A percentile compares a stretch with the other conserved stretches of the same genome.
Evolutionary conservation across 2,797 vertebrate species (phyloP).

Genomic region (Ctenopoma multispine): DNA sequence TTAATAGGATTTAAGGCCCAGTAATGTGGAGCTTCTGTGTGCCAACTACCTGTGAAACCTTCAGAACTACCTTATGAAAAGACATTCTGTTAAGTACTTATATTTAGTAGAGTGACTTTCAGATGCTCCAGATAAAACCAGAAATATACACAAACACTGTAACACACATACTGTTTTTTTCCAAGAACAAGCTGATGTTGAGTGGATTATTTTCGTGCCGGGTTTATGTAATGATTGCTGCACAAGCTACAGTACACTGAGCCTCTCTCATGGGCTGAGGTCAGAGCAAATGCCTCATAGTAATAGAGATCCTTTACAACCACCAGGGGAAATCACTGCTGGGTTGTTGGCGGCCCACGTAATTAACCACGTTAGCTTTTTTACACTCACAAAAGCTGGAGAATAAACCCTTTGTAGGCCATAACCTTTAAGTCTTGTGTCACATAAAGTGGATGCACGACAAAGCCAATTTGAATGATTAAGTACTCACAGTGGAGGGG

Average conservation of each 20-base stretch:
- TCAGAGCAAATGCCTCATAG: constrained; percentile 52
- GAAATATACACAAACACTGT: too few relatives aligned
- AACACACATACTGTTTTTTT: not conserved
- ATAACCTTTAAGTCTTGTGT: constrained; percentile 45
- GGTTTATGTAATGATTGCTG: constrained; percentile 64
- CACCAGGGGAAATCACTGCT: constrained; percentile 67
- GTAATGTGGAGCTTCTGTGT: not conserved
- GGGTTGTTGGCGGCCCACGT: constrained; percentile 53
- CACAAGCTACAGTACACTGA: constrained; percentile 40
- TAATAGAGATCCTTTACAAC: constrained; percentile 63
- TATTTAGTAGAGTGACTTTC: not conserved
- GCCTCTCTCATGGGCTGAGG: constrained; percentile 50
- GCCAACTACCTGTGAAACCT: not conserved
- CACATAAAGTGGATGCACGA: constrained; percentile 7
- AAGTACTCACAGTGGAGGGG: not conserved
- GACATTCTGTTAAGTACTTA: not conserved
- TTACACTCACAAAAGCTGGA: constrained; percentile 38
- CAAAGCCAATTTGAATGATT: constrained; percentile 39
- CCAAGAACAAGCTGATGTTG: constrained; percentile 57
- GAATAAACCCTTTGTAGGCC: constrained; percentile 20
- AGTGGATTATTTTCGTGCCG: constrained; percentile 54
- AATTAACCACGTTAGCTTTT: constrained; percentile 69
- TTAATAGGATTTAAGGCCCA: not conserved
- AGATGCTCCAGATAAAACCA: not conserved
- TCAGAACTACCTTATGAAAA: not conserved